Base-by-base conservation (phyloP, 2,797 vertebrate species). In the Urophycis tenuis region DNA sequence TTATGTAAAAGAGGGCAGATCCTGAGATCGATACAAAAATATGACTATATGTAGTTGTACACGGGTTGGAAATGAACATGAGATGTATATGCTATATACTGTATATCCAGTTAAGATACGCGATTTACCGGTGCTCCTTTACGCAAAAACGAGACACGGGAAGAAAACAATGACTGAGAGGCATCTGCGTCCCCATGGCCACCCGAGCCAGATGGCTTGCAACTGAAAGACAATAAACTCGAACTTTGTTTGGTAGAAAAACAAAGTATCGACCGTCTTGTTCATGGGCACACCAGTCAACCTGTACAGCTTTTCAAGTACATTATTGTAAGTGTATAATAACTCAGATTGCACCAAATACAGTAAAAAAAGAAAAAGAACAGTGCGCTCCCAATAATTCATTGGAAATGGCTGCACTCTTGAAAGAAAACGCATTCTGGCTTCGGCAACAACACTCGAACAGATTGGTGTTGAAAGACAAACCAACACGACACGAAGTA, bases 141-240 rank as follows among this genome's bases (percentile, higher is more conserved):
- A 36, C 12, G 60, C 79, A 81, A 83, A 69, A 86, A 87, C 74
- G 82, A 17, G 45, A 49, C 45, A 19, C 0, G 45, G 17, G 6
- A 19, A 49, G 22, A 67, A 91, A 92, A 93, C 92, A 93, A 93
- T 91, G 88, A 87, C 84, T 39, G 83, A 82, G 75, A 83, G 87
- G 90, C 91, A 91, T 91, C 91, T 91, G 91, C 89, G 90, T 90
- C 91, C 89, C 90, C 84, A 78, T 83, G 85, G 86, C 87, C 84
- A 83, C 88, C 82, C 84, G 1, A 82, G 89, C 86, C 88, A 91
- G 90, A 90, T 89, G 90, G 90, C 89, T 87, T 73, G 60, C 77
- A 80, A 83, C 81, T 60, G 71, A 77, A 73, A 87, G 89, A 92
- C 92, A 93, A 92, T 92, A 91, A 90, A 91, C 85, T 88, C 84